Evolutionary conservation across 1,140 invertebrate species (phyloP).

Genomic region (Zaprionus nigranus): DNA sequence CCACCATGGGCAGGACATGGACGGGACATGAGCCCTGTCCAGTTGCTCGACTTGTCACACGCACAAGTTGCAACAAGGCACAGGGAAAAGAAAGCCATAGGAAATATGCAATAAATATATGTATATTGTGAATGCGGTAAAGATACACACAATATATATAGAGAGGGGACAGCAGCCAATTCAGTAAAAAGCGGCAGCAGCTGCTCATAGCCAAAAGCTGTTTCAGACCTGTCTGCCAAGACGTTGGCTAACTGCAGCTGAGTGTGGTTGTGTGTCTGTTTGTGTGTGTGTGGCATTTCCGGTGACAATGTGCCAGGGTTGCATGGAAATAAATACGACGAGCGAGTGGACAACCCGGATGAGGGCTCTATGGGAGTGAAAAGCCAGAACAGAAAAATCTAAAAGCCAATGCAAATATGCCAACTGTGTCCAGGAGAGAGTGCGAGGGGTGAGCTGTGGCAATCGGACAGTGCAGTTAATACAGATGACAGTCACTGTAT

Average conservation of each 20-base stretch:
- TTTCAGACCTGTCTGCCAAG: slow-evolving; percentile 65
- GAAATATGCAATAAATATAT: slow-evolving; percentile 52
- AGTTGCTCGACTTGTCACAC: slow-evolving; percentile 41
- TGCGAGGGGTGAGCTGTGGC: neutral
- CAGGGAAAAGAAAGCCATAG: slow-evolving; percentile 55
- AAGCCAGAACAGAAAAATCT: slow-evolving; percentile 37
- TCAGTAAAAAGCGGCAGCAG: slow-evolving; percentile 35
- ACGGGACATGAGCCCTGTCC: neutral
- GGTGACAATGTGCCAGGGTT: slow-evolving; percentile 76
- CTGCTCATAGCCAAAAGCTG: slow-evolving; percentile 29
- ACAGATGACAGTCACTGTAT: neutral
- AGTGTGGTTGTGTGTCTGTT: slow-evolving; percentile 35
- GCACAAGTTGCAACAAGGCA: slow-evolving; percentile 60
- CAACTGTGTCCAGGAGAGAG: neutral
- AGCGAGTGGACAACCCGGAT: slow-evolving; percentile 62
- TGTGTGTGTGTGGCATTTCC: slow-evolving; percentile 69
- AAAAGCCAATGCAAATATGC: slow-evolving; percentile 60
- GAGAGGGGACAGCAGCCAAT: too few species aligned
- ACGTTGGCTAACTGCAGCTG: slow-evolving; percentile 61
- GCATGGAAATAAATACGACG: slow-evolving; percentile 62
- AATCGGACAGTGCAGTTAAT: slow-evolving; percentile 18
- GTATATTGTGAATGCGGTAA: neutral
- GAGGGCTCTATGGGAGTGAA: slow-evolving; percentile 48
- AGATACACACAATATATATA: neutral
- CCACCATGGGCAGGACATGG: too few species aligned